These are phyloP conservation scores for Drosophila funebris DNA, from an alignment of 1,140 invertebrate genomes.

Conservation along the genomic window DNA sequence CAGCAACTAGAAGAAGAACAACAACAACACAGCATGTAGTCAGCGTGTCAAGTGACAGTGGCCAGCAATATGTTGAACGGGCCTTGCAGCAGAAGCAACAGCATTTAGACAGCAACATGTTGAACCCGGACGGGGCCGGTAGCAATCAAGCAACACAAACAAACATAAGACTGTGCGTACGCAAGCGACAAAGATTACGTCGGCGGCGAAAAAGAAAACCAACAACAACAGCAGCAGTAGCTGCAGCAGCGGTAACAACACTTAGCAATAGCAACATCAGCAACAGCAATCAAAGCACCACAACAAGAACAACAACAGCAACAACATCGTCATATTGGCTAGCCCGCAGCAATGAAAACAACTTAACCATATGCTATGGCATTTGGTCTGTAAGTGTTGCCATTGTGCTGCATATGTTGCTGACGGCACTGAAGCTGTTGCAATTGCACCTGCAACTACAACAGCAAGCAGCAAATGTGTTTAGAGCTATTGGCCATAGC, in stretches of 20 bases:
- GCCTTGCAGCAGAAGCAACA: conserved; percentile 33
- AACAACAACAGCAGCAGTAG: conserved; percentile 29
- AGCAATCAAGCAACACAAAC: conserved; percentile 60
- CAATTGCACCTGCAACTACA: conserved; percentile 18
- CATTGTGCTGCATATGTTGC: conserved; percentile 51
- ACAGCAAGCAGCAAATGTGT: conserved; percentile 43
- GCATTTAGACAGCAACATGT: conserved; percentile 45
- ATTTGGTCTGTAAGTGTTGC: conserved; percentile 43
- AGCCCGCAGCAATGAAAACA: conserved; percentile 21
- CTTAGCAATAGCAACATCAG: conserved; percentile 50
- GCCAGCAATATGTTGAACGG: conserved; percentile 30
- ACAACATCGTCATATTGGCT: conserved; percentile 37
- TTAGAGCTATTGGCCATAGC: conserved; percentile 36
- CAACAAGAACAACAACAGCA: conserved; percentile 52
- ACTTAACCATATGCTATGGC: conserved; percentile 24
- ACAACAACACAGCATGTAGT: conserved; percentile 37
- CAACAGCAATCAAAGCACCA: conserved; percentile 56
- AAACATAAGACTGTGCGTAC: conserved; percentile 80
- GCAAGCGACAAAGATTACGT: conserved; percentile 78
- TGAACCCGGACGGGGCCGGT: conserved; percentile 26
- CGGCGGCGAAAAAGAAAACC: conserved; percentile 79
- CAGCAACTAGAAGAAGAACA: conserved; percentile 36
- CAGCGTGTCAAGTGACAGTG: conserved; percentile 13
- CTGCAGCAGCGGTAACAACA: conserved; percentile 29
- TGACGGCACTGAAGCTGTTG: conserved; percentile 42